A percentile compares a stretch with the other conserved stretches of the same genome.
Conservation (phyloP, 2,888 invertebrate genomes). For the Pinctada fucata region DNA sequence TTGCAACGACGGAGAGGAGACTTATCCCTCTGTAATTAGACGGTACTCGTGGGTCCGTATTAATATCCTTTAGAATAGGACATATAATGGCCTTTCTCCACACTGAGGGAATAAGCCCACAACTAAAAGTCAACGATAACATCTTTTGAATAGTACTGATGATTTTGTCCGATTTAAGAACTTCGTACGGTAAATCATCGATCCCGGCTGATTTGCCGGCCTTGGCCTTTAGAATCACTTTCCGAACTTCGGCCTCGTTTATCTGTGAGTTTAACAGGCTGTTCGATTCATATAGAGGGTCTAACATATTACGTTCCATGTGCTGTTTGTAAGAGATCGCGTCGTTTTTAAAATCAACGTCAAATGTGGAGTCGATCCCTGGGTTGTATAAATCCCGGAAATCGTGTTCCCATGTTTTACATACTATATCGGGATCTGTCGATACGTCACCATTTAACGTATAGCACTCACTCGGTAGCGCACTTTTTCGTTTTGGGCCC, state of each 20-base stretch:
- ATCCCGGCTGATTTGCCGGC: slow-evolving; percentile 14
- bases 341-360: too few relatives aligned
- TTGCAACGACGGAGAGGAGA: slow-evolving; percentile 9
- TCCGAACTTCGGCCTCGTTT: background rate
- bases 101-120: background rate
- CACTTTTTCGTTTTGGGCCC: too few relatives aligned
- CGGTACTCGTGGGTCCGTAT: slow-evolving; percentile 14
- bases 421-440: too few relatives aligned
- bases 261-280: background rate
- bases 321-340: too few relatives aligned
- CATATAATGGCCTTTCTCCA: slow-evolving; percentile 17
- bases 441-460: too few relatives aligned
- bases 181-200: slow-evolving; percentile 16
- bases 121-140: slow-evolving; percentile 14
- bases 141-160: background rate
- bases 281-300: slow-evolving; percentile 2
- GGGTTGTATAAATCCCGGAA: too few relatives aligned
- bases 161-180: slow-evolving; percentile 11
- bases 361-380: too few relatives aligned
- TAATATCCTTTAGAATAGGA: slow-evolving; percentile 10
- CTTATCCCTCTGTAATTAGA: slow-evolving; percentile 27
- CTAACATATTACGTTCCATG: background rate
- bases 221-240: background rate
- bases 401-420: too few relatives aligned
- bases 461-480: too few relatives aligned